Evolutionary conservation across 2,888 invertebrate genomes (phyloP).

Genomic region (Sycophila texana): DNA sequence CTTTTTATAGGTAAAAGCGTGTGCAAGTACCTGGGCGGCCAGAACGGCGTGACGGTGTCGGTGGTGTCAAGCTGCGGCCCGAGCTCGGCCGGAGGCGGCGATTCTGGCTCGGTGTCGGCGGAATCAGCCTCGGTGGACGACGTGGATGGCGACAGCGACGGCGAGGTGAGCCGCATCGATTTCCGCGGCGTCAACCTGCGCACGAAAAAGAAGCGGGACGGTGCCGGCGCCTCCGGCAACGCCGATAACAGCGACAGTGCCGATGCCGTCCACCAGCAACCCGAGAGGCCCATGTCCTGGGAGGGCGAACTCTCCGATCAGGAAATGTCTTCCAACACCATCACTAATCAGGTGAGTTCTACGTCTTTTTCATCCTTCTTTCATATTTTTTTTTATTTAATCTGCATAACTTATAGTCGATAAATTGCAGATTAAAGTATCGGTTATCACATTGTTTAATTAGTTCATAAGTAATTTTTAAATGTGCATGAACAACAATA

Average conservation of each 20-base stretch:
- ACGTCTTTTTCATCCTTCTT: constrained; percentile 7
- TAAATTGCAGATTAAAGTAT: too few species aligned
- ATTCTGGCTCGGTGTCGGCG: constrained; percentile 33
- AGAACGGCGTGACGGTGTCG: constrained; percentile 78
- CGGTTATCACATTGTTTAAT: too few species aligned
- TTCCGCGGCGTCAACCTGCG: constrained; percentile 83
- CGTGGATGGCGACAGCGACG: constrained; percentile 81
- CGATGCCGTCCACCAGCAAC: constrained; percentile 74
- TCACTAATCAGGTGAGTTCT: constrained; percentile 70
- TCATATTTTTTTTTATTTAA: too few species aligned
- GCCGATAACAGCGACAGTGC: constrained; percentile 61
- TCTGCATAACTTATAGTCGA: too few species aligned
- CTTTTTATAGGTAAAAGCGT: constrained; percentile 69
- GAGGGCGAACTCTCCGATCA: constrained; percentile 94
- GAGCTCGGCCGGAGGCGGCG: constrained; percentile 60
- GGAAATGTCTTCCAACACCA: constrained; percentile 79
- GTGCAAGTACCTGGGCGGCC: constrained; percentile 72
- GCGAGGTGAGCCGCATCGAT: constrained; percentile 88
- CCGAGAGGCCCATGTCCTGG: constrained; percentile 94
- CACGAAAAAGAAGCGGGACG: constrained; percentile 80
- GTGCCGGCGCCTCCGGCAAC: constrained; percentile 73
- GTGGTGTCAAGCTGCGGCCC: constrained; percentile 76
- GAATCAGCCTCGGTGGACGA: constrained; percentile 26
- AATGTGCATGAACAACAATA: too few species aligned
- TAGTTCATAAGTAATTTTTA: too few species aligned